Percentiles rank a stretch among this genome's conserved stretches.
phyloP scores from a whole-genome alignment of 2,888 invertebrate species.

The Agrochola circellaris region DNA sequence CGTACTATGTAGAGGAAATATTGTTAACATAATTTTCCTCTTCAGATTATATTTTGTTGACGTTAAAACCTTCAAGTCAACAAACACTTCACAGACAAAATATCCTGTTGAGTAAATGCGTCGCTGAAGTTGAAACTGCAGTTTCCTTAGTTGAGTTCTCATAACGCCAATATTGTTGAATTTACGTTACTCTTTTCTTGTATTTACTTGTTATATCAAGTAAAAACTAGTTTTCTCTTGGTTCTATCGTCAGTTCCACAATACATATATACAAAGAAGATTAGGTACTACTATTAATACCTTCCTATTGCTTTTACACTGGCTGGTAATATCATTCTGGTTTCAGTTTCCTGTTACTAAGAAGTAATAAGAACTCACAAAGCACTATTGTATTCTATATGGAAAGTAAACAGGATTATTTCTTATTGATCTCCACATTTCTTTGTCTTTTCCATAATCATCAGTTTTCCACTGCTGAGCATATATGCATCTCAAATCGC shows the following conservation, averaged over 20 bases:
- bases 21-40: not conserved
- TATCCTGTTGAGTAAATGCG: not conserved
- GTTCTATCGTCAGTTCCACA: not conserved
- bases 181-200: constrained; percentile 9
- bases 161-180: constrained; percentile 4
- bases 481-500: not conserved
- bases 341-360: constrained; percentile 13
- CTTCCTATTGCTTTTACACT: not conserved
- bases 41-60: constrained; percentile 11
- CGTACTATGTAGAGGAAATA: not conserved
- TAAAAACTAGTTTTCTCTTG: constrained; percentile 13
- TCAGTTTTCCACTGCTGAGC: not conserved
- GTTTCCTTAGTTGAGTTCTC: not conserved
- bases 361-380: not conserved
- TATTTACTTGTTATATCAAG: constrained; percentile 10
- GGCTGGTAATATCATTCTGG: not conserved
- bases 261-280: constrained; percentile 12
- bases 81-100: constrained; percentile 2
- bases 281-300: constrained; percentile 14
- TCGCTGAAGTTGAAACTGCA: not conserved
- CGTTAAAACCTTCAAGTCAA: not conserved
- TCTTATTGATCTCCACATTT: not conserved
- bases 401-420: not conserved
- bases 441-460: not conserved
- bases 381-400: not conserved